phyloP scores from a whole-genome alignment of 2,888 invertebrate genomes.

The Dichetophora obliterata region DNA sequence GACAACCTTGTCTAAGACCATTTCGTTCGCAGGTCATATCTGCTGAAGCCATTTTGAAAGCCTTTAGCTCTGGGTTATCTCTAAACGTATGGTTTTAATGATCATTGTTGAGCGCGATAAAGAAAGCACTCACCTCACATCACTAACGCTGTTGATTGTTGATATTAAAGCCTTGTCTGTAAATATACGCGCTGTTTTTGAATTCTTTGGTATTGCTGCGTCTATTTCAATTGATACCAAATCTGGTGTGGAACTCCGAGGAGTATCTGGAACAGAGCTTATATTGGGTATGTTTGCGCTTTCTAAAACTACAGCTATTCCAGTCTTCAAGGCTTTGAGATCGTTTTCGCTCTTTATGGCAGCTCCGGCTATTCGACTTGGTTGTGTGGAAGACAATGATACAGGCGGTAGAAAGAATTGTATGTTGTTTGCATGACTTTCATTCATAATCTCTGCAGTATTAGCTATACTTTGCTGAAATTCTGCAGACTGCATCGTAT shows the following conservation, averaged over 20 bases:
- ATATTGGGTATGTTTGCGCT: not conserved
- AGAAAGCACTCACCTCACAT: not conserved
- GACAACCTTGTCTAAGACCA: conserved; percentile 58
- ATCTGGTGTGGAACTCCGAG: too few relatives aligned
- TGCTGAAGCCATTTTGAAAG: conserved; percentile 62
- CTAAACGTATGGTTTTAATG: not conserved
- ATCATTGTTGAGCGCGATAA: not conserved
- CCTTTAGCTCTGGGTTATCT: conserved; percentile 56
- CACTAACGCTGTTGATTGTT: not conserved
- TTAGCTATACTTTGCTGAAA: conserved; percentile 7
- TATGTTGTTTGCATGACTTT: conserved; percentile 56
- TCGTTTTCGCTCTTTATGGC: conserved; percentile 45
- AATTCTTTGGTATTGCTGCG: not conserved
- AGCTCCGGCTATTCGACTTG: not conserved
- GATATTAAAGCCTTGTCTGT: not conserved
- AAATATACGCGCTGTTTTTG: too few relatives aligned
- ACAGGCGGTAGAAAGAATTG: conserved; percentile 57
- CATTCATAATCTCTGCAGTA: conserved; percentile 48
- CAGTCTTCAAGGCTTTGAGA: conserved; percentile 49
- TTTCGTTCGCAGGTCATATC: conserved; percentile 64
- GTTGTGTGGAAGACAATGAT: conserved; percentile 53
- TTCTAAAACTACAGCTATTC: not conserved
- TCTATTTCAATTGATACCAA: not conserved
- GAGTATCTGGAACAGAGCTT: conserved; percentile 38
- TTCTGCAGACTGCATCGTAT: not conserved